Base-by-base conservation (phyloP, 2,797 vertebrate genomes). In the Hydrolagus colliei region DNA sequence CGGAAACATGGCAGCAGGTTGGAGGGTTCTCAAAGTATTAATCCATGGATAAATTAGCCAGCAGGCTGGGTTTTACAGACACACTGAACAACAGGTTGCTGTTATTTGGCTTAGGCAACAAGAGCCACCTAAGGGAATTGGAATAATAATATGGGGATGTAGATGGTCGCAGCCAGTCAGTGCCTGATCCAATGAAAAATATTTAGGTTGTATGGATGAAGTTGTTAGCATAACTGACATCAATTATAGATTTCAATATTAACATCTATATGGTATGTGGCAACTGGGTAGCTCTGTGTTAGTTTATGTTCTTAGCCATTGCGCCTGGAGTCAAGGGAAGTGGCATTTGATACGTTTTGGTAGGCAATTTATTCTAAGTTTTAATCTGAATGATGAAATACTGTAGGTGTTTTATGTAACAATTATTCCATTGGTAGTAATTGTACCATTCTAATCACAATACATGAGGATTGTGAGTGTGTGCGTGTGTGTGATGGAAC, bases 11-110 rank as follows among this genome's bases (percentile, higher is more conserved):
- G 93, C 87, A 92, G 91, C 93, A 95, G 96, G 95, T 95, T 95
- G 95, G 90, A 91, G 92, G 88, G 90, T 92, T 95, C 94, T 94
- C 94, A 89, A 94, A 96, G 94, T 93, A 95, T 92, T 92, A 93
- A 94, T 97, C 96, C 95, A 94, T 89, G 92, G 92, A 92, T 94
- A 94, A 92, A 94, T 93, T 94, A 93, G 93, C 93, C 96, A 96
- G 95, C 93, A 95, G 95, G 94, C 95, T 94, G 86, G 91, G 92
- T 95, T 95, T 95, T 94, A 93, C 90, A 92, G 94, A 90, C 89
- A 90, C 89, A 93, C 93, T 91, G 88, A 91, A 91, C 93, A 91
- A 91, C 91, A 93, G 93, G 92, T 93, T 91, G 91, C 86, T 93
- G 90, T 91, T 91, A 91, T 94, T 92, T 93, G 93, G 91, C 90